Evolutionary conservation across 2,888 invertebrate genomes (phyloP), one percentile per base, ranked within the genome.

Genomic region (Himalopsyche kuldschensis): DNA sequence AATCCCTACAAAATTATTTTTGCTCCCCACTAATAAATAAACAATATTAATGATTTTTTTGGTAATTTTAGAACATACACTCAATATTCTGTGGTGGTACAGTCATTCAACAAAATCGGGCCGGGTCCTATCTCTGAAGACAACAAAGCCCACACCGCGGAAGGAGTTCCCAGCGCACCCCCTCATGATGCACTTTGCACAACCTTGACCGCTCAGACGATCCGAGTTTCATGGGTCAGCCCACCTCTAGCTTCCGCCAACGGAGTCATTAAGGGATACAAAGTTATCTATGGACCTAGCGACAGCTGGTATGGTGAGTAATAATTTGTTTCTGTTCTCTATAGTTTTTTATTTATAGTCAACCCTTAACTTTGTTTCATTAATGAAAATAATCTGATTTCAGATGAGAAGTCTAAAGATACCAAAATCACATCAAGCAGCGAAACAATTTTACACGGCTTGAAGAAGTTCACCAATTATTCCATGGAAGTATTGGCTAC

Each of bases 401-500:
- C 55, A 35, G 27, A 48, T 85, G 97, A 97, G 89, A 97, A 96
- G 88, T 95, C 95, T 24, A 97, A 97, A 88, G 97, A 97, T 88
- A 96, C 97, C 10, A 97, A 97, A 90, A 97, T 97, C 87, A 97
- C 97, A 5, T 95, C 97, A n/a, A 96, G 97, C 86, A 97, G 96
- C 88, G 97, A 97, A 90, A 97, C 97, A 0, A 97, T 97, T 88
- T 93, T 97, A n/a, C 97, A 97, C 89, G 97, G 97, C 80, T 93
- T 99, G 81, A 96, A 97, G 90, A 98, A 98, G 90, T 98, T 95
- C 91, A 98, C 98, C 2, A 98, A 99, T 91, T 99, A 98, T 90
- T 98, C 97, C 83, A 97, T 99, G 95, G 97, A 98, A 93, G 97
- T 99, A 46, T 91, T 98, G 87, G 98, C 98, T 30, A 98, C 96